phyloP scores from a whole-genome alignment of 2,113 vertebrate species.

The Psilopsiagon aymara region DNA sequence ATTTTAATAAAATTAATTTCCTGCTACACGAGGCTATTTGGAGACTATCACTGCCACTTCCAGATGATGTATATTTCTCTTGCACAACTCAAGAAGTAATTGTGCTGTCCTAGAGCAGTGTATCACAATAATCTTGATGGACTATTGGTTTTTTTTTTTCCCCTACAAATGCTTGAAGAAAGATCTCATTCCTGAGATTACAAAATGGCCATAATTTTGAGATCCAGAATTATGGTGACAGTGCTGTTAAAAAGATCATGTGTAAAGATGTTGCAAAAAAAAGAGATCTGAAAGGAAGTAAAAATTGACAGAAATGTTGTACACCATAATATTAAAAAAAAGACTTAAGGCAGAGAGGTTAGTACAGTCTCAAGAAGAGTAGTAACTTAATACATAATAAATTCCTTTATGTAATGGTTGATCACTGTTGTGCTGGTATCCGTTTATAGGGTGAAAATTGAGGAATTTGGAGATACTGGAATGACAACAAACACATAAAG shows the following conservation, averaged over 20 bases:
- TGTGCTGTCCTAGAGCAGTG: background rate
- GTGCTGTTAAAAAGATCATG: background rate
- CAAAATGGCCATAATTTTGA: background rate
- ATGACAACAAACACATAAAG: conserved; percentile 38
- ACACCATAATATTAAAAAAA: background rate
- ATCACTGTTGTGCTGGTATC: background rate
- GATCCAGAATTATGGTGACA: background rate
- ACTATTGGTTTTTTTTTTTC: background rate
- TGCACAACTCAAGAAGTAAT: background rate
- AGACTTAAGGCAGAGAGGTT: background rate
- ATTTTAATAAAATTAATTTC: background rate
- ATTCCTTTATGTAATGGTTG: background rate
- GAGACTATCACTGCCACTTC: background rate
- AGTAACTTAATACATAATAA: background rate
- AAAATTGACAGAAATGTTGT: background rate
- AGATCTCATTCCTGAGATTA: background rate
- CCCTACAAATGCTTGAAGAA: background rate
- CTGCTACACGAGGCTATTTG: background rate
- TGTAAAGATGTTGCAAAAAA: background rate
- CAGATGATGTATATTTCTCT: background rate
- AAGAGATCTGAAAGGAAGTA: background rate
- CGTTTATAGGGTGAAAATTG: conserved; percentile 48
- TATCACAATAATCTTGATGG: background rate
- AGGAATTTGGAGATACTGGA: conserved; percentile 18
- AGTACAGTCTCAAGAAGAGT: background rate